Evolutionary conservation across 2,113 vertebrate genomes (phyloP).

Genomic region (Micromys minutus): DNA sequence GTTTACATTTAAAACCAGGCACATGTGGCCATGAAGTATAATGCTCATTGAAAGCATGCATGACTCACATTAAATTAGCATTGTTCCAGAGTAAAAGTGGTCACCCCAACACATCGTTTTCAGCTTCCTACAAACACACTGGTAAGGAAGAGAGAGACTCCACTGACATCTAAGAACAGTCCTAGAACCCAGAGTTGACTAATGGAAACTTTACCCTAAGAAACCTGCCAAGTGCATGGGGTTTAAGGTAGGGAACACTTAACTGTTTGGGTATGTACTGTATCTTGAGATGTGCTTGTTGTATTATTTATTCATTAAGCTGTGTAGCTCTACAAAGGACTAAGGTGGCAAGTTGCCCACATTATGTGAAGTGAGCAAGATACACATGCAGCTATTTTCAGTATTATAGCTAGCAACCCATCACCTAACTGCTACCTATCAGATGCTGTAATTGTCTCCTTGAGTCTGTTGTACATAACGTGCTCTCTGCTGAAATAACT

Average conservation of each 20-base stretch:
- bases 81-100: not conserved
- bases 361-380: constrained; percentile 22
- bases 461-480: constrained; percentile 77
- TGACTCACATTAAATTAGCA: not conserved
- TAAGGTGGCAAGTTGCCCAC: not conserved
- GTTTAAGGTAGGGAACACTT: not conserved
- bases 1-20: not conserved
- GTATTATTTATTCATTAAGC: not conserved
- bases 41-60: not conserved
- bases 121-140: not conserved
- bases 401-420: constrained; percentile 75
- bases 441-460: constrained; percentile 81
- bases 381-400: constrained; percentile 72
- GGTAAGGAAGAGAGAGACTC: not conserved
- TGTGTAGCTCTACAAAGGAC: not conserved
- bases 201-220: not conserved
- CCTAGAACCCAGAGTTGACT: not conserved
- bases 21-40: not conserved
- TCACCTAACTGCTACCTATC: constrained; percentile 74
- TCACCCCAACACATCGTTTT: not conserved
- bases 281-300: not conserved
- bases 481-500: constrained; percentile 72
- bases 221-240: not conserved
- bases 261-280: not conserved
- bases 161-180: not conserved